These are phyloP conservation scores for Leucoptera coffeella DNA, from an alignment of 2,888 invertebrate genomes.

Conservation along the genomic window DNA sequence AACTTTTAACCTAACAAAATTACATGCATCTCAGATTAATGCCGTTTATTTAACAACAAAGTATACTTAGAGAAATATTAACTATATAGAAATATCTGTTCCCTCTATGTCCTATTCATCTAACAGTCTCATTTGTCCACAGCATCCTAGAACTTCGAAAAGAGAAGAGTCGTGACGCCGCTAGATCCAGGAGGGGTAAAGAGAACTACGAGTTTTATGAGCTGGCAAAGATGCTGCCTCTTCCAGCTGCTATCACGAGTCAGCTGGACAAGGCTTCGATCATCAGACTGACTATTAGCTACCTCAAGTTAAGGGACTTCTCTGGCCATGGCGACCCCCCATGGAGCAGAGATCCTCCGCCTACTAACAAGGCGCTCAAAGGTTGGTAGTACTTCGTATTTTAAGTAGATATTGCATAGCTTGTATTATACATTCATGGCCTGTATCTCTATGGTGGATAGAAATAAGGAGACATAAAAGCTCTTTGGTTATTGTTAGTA, in stretches of 20 bases:
- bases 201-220: conserved; percentile 97
- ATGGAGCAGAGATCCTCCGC: conserved; percentile 81
- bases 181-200: conserved; percentile 84
- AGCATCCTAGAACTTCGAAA: conserved; percentile 90
- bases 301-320: conserved; percentile 90
- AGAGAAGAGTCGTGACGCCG: conserved; percentile 91
- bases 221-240: conserved; percentile 89
- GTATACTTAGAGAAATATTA: too few species aligned
- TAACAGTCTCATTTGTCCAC: conserved; percentile 24
- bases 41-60: too few species aligned
- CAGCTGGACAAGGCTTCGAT: conserved; percentile 95
- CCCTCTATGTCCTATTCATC: too few species aligned
- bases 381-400: conserved; percentile 55
- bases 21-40: too few species aligned
- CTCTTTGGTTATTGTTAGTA: too few species aligned
- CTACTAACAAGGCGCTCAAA: conserved; percentile 75
- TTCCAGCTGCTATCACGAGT: conserved; percentile 86
- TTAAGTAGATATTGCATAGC: too few species aligned
- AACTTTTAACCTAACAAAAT: too few species aligned
- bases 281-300: conserved; percentile 92
- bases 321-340: conserved; percentile 94
- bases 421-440: too few species aligned
- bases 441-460: too few species aligned
- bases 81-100: too few species aligned
- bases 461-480: too few species aligned